Evolutionary conservation across 2,113 vertebrate genomes (phyloP).

Genomic region (Corythoichthys intestinalis): DNA sequence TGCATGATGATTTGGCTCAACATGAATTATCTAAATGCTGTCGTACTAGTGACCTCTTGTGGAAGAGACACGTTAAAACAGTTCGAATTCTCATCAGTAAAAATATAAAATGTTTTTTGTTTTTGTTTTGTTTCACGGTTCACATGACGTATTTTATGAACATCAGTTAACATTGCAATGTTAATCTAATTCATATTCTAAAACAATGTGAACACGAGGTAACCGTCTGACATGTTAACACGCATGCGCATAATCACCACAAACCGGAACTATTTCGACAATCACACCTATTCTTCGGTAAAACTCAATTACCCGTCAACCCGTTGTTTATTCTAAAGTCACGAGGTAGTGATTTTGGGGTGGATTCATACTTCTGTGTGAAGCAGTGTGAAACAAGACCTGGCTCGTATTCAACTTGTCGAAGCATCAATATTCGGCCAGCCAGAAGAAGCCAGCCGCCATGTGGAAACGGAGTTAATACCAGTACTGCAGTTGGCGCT

Average conservation of each 20-base stretch:
- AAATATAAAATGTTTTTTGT: not conserved
- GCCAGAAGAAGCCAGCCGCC: not conserved
- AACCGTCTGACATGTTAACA: not conserved
- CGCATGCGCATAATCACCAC: not conserved
- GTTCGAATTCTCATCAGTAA: not conserved
- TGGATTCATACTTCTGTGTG: not conserved
- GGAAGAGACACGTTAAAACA: not conserved
- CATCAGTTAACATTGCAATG: not conserved
- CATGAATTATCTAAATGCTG: not conserved
- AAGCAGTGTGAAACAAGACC: not conserved
- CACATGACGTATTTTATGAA: not conserved
- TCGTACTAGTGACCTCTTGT: not conserved
- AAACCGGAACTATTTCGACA: not conserved
- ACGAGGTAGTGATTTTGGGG: not conserved
- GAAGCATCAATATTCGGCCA: not conserved
- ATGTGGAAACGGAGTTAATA: not conserved
- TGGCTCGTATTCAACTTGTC: not conserved
- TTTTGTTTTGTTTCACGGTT: not conserved
- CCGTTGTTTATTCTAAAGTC: slow-evolving; percentile 15
- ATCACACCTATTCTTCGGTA: not conserved
- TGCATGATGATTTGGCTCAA: not conserved
- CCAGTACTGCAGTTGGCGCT: too few relatives aligned
- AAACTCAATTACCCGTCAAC: slow-evolving; percentile 46
- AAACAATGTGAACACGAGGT: not conserved
- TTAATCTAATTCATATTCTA: not conserved